phyloP scores from a whole-genome alignment of 2,888 invertebrate genomes.

The Crepidodera aurea region DNA sequence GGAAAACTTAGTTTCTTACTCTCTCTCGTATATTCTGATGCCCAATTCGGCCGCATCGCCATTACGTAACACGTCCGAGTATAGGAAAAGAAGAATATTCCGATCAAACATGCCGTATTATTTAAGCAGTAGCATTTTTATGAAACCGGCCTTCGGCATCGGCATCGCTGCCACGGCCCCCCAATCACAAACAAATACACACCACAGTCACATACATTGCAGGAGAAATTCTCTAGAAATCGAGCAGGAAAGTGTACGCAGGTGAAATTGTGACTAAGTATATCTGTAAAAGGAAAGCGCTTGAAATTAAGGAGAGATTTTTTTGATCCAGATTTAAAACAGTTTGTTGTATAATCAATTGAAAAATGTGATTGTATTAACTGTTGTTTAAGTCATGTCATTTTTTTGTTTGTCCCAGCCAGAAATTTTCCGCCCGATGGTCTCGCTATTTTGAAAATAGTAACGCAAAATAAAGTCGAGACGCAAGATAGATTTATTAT shows the following conservation, averaged over 20 bases:
- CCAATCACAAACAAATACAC: not conserved
- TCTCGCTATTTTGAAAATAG: too few species aligned
- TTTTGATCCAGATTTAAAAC: slow-evolving; percentile 4
- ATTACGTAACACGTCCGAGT: slow-evolving; percentile 5
- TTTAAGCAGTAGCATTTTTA: slow-evolving; percentile 9
- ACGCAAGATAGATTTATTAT: not conserved
- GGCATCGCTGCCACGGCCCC: slow-evolving; percentile 4
- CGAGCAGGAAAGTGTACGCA: slow-evolving; percentile 54
- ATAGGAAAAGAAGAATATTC: not conserved
- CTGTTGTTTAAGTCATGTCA: too few species aligned
- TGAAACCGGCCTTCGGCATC: not conserved
- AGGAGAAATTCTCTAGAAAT: slow-evolving; percentile 57
- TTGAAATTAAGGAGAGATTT: slow-evolving; percentile 1
- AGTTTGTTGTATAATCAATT: not conserved
- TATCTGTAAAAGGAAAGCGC: slow-evolving; percentile 50
- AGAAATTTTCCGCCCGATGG: too few species aligned
- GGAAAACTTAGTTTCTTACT: too few species aligned
- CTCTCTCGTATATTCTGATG: not conserved
- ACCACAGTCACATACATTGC: slow-evolving; percentile 1
- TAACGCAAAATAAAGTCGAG: not conserved
- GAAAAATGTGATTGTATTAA: too few species aligned
- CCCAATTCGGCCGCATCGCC: not conserved
- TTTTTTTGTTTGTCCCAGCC: too few species aligned
- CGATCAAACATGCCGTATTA: slow-evolving; percentile 11
- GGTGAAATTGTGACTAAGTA: slow-evolving; percentile 48